These are phyloP conservation scores for Heterotis niloticus DNA, from an alignment of 2,113 vertebrate genomes.

Conservation along the genomic window DNA sequence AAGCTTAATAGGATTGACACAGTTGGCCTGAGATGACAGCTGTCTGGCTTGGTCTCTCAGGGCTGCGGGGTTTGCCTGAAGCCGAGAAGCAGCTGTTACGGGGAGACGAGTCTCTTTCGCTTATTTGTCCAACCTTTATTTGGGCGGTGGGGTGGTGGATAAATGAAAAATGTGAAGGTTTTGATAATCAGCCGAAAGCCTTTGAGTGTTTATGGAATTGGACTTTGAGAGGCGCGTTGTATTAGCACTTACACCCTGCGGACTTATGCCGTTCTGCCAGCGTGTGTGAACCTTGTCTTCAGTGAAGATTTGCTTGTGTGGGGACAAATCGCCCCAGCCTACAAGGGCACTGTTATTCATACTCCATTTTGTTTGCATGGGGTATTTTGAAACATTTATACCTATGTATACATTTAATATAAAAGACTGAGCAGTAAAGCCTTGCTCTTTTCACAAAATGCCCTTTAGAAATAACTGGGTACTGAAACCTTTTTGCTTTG, in stretches of 20 bases:
- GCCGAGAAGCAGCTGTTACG: constrained; percentile 58
- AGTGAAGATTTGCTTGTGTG: constrained; percentile 81
- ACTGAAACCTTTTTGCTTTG: constrained; percentile 58
- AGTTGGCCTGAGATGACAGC: constrained; percentile 66
- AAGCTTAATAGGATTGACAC: constrained; percentile 52
- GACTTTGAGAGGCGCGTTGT: constrained; percentile 32
- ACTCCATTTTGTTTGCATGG: constrained; percentile 71
- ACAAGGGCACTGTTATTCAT: constrained; percentile 54
- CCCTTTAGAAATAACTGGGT: constrained; percentile 55
- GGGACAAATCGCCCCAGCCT: constrained; percentile 48
- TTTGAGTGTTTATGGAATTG: constrained; percentile 49
- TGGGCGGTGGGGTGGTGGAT: constrained; percentile 34
- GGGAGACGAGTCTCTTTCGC: constrained; percentile 41
- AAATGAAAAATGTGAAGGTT: constrained; percentile 32
- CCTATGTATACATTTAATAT: constrained; percentile 59
- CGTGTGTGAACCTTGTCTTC: constrained; percentile 75
- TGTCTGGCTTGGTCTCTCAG: constrained; percentile 49
- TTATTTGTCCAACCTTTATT: constrained; percentile 40
- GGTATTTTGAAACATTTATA: constrained; percentile 74
- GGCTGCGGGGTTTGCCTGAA: constrained; percentile 56
- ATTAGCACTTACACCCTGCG: constrained; percentile 50
- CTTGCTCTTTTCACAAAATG: constrained; percentile 52
- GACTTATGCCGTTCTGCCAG: constrained; percentile 45
- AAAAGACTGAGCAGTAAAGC: constrained; percentile 47
- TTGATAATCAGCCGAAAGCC: constrained; percentile 57